These are phyloP conservation scores for Physocephala rufipes DNA, from an alignment of 2,888 invertebrate species.

Conservation along the genomic window DNA sequence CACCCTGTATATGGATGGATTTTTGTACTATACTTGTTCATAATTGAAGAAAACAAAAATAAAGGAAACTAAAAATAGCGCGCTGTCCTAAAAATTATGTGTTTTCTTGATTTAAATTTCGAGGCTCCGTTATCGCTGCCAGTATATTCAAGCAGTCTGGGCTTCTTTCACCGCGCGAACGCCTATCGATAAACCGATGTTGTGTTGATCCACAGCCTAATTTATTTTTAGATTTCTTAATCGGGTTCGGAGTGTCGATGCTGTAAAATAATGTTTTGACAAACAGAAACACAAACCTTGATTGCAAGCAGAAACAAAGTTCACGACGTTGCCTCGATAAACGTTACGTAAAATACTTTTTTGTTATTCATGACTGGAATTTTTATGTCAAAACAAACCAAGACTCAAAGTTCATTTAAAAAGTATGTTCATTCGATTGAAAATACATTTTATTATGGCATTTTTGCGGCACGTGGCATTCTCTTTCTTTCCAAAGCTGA, in stretches of 20 bases:
- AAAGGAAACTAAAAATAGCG: conserved; percentile 29
- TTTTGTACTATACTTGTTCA: no score
- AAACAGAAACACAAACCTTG: conserved; percentile 14
- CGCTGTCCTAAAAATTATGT: conserved; percentile 17
- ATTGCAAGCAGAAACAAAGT: conserved; percentile 7
- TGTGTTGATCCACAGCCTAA: conserved; percentile 3
- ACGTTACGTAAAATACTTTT: not conserved
- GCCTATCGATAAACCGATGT: not conserved
- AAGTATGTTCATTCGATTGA: no score
- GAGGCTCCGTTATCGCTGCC: conserved; percentile 35
- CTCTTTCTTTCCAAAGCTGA: no score
- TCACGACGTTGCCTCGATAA: conserved; percentile 15
- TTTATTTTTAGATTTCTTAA: conserved; percentile 7
- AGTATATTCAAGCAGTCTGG: conserved; percentile 25
- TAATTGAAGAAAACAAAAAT: conserved; percentile 8
- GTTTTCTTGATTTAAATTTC: conserved; percentile 33
- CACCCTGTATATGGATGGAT: no score
- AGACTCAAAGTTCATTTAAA: no score
- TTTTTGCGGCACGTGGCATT: no score
- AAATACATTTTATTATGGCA: no score
- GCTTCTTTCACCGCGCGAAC: conserved; percentile 6
- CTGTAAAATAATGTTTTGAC: conserved; percentile 15
- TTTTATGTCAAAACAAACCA: not conserved
- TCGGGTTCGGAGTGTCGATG: not conserved
- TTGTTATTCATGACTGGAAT: not conserved